Conservation (phyloP, 2,888 invertebrate species). For the Phytoseiulus persimilis region DNA sequence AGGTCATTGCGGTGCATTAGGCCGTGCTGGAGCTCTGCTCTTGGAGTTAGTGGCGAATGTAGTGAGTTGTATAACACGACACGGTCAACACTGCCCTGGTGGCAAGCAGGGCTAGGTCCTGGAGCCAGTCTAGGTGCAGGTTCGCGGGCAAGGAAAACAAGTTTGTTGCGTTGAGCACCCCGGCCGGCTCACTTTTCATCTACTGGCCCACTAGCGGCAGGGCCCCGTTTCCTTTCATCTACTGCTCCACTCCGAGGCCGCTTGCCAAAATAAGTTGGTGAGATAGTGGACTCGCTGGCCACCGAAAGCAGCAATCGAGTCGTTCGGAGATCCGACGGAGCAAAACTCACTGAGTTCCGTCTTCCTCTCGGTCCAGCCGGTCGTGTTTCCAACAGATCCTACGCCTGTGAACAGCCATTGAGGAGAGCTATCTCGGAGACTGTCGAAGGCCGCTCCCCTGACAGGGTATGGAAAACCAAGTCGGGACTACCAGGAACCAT, state of each 20-base stretch:
- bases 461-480: no score
- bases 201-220: background rate
- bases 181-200: background rate
- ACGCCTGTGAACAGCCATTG: no score
- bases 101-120: background rate
- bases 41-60: background rate
- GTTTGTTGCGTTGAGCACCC: background rate
- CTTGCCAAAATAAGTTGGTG: background rate
- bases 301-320: background rate
- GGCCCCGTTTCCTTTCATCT: background rate
- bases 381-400: no score
- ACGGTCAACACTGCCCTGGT: background rate
- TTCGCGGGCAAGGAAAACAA: background rate
- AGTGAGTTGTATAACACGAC: background rate
- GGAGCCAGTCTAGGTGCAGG: background rate
- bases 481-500: no score
- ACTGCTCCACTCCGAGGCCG: background rate
- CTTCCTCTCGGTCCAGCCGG: no score
- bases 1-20: constrained; percentile 5
- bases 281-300: background rate
- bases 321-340: no score
- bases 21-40: background rate
- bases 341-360: no score
- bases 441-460: no score
- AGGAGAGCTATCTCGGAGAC: no score